A percentile compares a stretch with the other conserved stretches of the same genome.
phyloP scores from a whole-genome alignment of 1,140 invertebrate species.

The Apis cerana region DNA sequence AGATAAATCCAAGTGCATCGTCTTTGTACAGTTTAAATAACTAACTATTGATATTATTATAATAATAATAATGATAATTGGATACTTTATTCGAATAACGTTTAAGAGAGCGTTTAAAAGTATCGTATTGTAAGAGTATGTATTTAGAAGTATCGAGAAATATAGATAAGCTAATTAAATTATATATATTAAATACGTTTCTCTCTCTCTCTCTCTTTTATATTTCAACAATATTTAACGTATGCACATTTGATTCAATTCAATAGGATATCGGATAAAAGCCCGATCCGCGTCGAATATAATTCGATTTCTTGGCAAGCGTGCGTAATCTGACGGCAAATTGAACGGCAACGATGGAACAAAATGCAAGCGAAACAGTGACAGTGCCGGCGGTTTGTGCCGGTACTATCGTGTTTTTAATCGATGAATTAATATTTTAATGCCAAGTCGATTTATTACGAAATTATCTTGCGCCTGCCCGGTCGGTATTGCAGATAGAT shows the following conservation, averaged over 20 bases:
- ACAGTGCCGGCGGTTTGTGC: no score
- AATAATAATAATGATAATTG: background rate
- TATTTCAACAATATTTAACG: no score
- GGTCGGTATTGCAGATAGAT: conserved; percentile 23
- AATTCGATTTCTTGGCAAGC: background rate
- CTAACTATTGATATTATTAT: background rate
- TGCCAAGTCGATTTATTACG: background rate
- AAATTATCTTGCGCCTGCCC: conserved; percentile 18
- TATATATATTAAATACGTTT: background rate
- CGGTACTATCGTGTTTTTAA: conserved; percentile 30
- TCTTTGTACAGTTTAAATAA: background rate
- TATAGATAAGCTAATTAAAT: conserved; percentile 33
- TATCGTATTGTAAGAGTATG: background rate
- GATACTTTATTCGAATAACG: background rate
- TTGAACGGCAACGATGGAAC: background rate
- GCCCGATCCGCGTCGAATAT: background rate
- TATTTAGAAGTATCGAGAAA: conserved; percentile 33
- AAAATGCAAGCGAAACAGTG: background rate
- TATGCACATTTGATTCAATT: no score
- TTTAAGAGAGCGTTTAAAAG: background rate
- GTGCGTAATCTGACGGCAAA: background rate
- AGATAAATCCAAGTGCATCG: background rate
- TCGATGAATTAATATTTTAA: conserved; percentile 18
- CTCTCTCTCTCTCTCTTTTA: no score
- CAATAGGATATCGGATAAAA: background rate